Evolutionary conservation across 64 coral and sea anemone genomes (phyloP).

Genomic region (Montipora capricornis): DNA sequence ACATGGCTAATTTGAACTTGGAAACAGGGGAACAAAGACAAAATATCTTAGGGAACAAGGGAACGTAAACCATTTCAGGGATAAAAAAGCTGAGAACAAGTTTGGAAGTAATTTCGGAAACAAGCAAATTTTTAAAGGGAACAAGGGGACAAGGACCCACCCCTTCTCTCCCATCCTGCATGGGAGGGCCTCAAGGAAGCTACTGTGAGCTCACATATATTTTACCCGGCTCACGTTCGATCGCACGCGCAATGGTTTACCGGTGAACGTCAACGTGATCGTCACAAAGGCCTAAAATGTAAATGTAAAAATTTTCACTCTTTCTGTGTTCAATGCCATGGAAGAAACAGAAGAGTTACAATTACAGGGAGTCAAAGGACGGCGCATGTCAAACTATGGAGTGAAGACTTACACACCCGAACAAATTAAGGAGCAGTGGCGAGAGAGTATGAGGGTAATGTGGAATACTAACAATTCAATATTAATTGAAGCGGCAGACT

Average conservation of each 20-base stretch:
- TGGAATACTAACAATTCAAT: not conserved
- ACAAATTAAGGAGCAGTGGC: slow-evolving; percentile 94
- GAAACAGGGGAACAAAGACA: no score
- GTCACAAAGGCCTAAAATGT: not conserved
- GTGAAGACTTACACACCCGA: slow-evolving; percentile 86
- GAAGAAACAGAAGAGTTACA: not conserved
- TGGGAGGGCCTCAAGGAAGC: no score
- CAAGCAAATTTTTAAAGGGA: no score
- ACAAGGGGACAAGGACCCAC: no score
- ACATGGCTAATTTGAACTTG: no score
- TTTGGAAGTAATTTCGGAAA: no score
- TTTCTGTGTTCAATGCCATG: not conserved
- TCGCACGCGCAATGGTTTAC: not conserved
- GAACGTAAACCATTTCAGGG: no score
- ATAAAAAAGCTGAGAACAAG: no score
- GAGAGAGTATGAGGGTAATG: slow-evolving; percentile 86
- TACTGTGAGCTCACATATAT: no score
- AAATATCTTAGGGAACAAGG: no score
- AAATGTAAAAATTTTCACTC: not conserved
- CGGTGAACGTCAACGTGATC: not conserved
- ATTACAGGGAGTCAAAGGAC: not conserved
- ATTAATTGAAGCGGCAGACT: no score
- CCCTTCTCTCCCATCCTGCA: no score
- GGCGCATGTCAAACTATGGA: slow-evolving; percentile 82
- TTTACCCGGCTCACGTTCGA: not conserved